Percentiles rank a stretch among this genome's conserved stretches.
Conservation (phyloP, 2,797 vertebrate species). For the Moxostoma hubbsi region DNA sequence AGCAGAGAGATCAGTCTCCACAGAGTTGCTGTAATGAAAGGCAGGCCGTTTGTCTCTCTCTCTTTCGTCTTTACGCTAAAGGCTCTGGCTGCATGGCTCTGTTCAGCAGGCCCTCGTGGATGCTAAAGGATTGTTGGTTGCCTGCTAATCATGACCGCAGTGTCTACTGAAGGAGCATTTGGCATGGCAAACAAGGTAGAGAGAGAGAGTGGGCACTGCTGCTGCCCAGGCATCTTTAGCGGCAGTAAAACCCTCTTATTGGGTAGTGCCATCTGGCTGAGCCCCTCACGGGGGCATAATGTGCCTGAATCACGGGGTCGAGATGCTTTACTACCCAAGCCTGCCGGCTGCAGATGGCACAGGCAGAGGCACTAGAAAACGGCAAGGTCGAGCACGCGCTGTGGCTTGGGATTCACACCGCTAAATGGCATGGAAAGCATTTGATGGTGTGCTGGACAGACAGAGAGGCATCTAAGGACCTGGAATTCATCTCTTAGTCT, state of each 20-base stretch:
- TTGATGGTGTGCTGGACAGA: slow-evolving; percentile 55
- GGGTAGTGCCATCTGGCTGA: slow-evolving; percentile 78
- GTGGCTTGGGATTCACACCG: slow-evolving; percentile 61
- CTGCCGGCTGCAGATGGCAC: slow-evolving; percentile 79
- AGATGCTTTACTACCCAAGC: slow-evolving; percentile 83
- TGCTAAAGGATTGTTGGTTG: slow-evolving; percentile 63
- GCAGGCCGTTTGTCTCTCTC: slow-evolving; percentile 43
- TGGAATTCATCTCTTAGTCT: slow-evolving; percentile 52
- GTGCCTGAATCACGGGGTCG: slow-evolving; percentile 75
- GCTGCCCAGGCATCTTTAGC: slow-evolving; percentile 75
- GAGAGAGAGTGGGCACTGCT: slow-evolving; percentile 58
- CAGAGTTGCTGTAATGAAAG: slow-evolving; percentile 44
- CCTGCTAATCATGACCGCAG: slow-evolving; percentile 71
- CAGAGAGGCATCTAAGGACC: slow-evolving; percentile 41
- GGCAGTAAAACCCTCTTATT: slow-evolving; percentile 80
- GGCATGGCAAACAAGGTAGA: slow-evolving; percentile 57
- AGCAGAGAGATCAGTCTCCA: slow-evolving; percentile 41
- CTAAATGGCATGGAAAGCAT: slow-evolving; percentile 71
- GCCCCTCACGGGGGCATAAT: slow-evolving; percentile 73
- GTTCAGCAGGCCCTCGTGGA: slow-evolving; percentile 54
- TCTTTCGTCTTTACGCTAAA: slow-evolving; percentile 38
- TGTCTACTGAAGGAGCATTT: slow-evolving; percentile 64
- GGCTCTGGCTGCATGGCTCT: slow-evolving; percentile 34
- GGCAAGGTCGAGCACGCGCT: slow-evolving; percentile 71
- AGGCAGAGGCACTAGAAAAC: slow-evolving; percentile 72